Conservation (phyloP, 2,113 vertebrate species). For the Lasiurus borealis region DNA sequence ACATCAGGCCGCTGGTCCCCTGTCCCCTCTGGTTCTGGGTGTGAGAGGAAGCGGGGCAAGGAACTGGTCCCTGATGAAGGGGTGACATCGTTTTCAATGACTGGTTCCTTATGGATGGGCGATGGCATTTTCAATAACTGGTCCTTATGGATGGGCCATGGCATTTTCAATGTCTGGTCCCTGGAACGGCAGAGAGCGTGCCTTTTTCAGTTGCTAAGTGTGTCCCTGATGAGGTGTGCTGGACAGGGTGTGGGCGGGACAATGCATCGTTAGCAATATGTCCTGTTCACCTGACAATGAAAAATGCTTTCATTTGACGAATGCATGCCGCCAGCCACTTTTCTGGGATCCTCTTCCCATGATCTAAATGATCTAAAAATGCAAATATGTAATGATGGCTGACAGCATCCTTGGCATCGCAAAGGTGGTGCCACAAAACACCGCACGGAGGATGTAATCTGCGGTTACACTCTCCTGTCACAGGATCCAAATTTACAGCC, state of each 20-base stretch:
- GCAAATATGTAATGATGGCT: neutral
- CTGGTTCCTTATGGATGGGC: neutral
- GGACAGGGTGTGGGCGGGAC: neutral
- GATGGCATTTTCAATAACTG: neutral
- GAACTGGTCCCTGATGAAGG: no score
- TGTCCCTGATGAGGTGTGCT: neutral
- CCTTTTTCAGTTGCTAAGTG: neutral
- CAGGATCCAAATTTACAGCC: neutral
- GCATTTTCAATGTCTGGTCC: neutral
- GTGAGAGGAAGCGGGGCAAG: no score
- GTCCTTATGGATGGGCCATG: neutral
- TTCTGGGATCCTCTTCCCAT: neutral
- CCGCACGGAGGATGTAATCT: neutral
- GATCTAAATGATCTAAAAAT: neutral
- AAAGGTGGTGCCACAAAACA: neutral
- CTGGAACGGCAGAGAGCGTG: neutral
- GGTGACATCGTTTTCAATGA: no score
- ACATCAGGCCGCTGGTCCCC: neutral
- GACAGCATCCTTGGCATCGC: neutral
- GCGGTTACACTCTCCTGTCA: neutral
- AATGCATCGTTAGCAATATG: slow-evolving; percentile 1
- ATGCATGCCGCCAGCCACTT: neutral
- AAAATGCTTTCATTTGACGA: slow-evolving; percentile 4
- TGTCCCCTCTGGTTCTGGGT: neutral
- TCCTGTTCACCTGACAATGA: slow-evolving; percentile 38